phyloP scores from a whole-genome alignment of 2,113 vertebrate genomes.

The Tichodroma muraria region DNA sequence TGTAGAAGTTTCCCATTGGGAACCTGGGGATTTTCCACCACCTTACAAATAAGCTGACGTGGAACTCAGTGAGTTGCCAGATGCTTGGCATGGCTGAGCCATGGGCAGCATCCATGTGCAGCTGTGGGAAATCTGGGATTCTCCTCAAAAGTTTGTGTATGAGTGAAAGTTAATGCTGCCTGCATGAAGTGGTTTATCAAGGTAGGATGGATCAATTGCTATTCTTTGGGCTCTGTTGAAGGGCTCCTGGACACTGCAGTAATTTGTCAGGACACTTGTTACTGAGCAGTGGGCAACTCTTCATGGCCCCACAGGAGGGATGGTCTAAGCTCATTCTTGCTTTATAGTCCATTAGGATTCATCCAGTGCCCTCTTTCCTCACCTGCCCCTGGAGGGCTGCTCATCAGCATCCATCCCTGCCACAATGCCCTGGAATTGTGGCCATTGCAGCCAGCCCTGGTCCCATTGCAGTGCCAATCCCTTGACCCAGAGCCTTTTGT shows the following conservation, averaged over 20 bases:
- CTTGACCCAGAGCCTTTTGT: not conserved
- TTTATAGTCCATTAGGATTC: not conserved
- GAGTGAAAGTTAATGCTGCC: not conserved
- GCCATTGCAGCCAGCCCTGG: not conserved
- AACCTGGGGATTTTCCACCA: not conserved
- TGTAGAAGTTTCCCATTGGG: not conserved
- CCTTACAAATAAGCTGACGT: not conserved
- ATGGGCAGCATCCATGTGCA: not conserved
- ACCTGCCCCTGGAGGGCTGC: accelerated
- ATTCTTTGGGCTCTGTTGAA: not conserved
- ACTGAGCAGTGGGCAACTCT: not conserved
- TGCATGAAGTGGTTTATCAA: not conserved
- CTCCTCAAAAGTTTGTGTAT: not conserved
- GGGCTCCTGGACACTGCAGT: not conserved
- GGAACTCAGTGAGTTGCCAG: not conserved
- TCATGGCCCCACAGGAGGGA: not conserved
- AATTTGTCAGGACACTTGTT: not conserved
- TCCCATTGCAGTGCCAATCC: not conserved
- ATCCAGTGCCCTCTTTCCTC: not conserved
- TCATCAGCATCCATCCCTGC: accelerated
- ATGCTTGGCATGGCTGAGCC: not conserved
- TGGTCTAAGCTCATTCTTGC: not conserved
- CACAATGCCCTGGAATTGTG: not conserved
- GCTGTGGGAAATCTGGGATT: not conserved
- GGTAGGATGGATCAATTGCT: not conserved